Conservation (phyloP, 2,113 vertebrate genomes). For the Piprites chloris region DNA sequence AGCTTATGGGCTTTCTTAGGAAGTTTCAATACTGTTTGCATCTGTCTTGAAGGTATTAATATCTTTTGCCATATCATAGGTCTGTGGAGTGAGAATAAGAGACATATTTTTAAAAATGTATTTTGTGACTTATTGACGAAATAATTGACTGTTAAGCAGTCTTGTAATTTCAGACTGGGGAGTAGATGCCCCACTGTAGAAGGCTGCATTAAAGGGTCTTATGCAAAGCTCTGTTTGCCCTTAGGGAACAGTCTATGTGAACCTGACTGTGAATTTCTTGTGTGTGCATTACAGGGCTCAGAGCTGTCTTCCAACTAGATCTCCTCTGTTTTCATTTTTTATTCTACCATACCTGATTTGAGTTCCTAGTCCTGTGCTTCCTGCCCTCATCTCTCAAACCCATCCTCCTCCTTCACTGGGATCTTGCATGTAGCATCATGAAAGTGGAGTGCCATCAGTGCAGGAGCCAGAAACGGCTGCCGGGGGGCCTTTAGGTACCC, state of each 20-base stretch:
- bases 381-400: not conserved
- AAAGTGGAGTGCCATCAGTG: not conserved
- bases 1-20: not conserved
- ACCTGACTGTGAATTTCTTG: not conserved
- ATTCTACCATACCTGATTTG: rapidly evolving
- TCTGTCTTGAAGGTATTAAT: not conserved
- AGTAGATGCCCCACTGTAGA: not conserved
- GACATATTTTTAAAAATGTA: not conserved
- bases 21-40: not conserved
- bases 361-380: not conserved
- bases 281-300: not conserved
- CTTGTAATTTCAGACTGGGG: not conserved
- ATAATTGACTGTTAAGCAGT: not conserved
- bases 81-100: not conserved
- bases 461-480: not conserved
- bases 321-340: not conserved
- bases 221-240: not conserved
- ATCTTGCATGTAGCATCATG: not conserved
- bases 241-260: not conserved
- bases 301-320: not conserved
- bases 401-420: not conserved
- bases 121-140: not conserved
- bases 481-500: rapidly evolving
- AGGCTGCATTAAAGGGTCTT: not conserved
- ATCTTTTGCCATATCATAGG: not conserved